Conservation (phyloP, 2,797 vertebrate species). For the Lithobates pipiens region DNA sequence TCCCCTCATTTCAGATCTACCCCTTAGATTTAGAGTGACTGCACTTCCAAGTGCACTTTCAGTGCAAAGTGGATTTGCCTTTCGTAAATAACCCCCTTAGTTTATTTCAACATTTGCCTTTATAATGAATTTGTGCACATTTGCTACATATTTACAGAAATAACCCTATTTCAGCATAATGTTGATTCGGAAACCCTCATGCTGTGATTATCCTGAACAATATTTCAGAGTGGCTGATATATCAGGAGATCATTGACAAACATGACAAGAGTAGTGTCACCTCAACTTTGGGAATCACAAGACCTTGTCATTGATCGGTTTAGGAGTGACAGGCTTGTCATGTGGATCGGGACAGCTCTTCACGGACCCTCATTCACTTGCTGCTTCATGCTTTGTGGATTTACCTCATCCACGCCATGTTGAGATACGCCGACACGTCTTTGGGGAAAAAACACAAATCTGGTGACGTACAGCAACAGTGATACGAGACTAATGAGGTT, state of each 20-base stretch:
- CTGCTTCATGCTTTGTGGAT: conserved; percentile 12
- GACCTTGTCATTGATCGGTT: background rate
- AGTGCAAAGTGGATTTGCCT: no score
- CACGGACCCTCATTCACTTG: background rate
- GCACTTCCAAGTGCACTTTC: no score
- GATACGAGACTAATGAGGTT: conserved; percentile 19
- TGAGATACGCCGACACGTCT: conserved; percentile 22
- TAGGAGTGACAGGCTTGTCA: conserved; percentile 3
- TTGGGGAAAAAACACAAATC: conserved; percentile 2
- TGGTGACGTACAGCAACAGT: background rate
- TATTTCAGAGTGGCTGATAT: background rate
- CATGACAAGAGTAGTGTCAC: background rate
- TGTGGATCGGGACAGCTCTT: conserved; percentile 1
- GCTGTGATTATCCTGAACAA: background rate
- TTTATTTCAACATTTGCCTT: no score
- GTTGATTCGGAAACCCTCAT: background rate
- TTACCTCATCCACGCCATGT: conserved; percentile 6
- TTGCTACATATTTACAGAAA: background rate
- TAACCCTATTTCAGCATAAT: background rate
- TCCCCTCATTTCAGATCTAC: no score
- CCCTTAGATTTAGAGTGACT: no score
- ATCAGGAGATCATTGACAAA: background rate
- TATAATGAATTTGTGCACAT: background rate
- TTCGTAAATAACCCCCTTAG: no score
- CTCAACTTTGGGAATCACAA: background rate